phyloP scores from a whole-genome alignment of 2,113 vertebrate species.

The Syngnathoides biaculeatus region DNA sequence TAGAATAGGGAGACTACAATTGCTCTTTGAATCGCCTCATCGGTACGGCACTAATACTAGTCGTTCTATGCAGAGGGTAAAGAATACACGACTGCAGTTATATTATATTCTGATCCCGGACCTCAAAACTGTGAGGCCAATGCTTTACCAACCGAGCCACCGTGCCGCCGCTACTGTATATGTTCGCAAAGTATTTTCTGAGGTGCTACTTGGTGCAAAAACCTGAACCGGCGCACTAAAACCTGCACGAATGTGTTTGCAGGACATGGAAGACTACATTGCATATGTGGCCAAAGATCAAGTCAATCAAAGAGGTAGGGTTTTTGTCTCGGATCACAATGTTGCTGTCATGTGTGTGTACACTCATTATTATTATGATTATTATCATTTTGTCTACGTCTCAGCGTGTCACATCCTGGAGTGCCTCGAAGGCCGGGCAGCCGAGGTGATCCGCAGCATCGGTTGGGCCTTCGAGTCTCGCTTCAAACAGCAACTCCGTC shows the following conservation, averaged over 20 bases:
- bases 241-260: constrained; percentile 15
- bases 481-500: constrained; percentile 86
- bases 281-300: constrained; percentile 93
- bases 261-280: constrained; percentile 89
- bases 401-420: constrained; percentile 91
- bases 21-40: no score
- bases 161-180: no score
- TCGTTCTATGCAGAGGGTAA: no score
- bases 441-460: constrained; percentile 86
- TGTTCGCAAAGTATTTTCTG: background rate
- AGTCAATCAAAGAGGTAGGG: constrained; percentile 84
- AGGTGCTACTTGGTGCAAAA: background rate
- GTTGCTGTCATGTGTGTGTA: background rate
- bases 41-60: no score
- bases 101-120: no score
- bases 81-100: no score
- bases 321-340: background rate
- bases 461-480: constrained; percentile 90
- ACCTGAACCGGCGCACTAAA: background rate
- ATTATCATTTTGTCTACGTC: constrained; percentile 22
- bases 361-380: background rate
- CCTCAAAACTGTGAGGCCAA: no score
- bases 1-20: no score
- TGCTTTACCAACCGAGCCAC: no score
- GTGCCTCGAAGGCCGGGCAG: constrained; percentile 78